Evolutionary conservation across 2,113 vertebrate genomes (phyloP), one percentile per base, ranked within the genome.

Genomic region (Hippocampus comes): DNA sequence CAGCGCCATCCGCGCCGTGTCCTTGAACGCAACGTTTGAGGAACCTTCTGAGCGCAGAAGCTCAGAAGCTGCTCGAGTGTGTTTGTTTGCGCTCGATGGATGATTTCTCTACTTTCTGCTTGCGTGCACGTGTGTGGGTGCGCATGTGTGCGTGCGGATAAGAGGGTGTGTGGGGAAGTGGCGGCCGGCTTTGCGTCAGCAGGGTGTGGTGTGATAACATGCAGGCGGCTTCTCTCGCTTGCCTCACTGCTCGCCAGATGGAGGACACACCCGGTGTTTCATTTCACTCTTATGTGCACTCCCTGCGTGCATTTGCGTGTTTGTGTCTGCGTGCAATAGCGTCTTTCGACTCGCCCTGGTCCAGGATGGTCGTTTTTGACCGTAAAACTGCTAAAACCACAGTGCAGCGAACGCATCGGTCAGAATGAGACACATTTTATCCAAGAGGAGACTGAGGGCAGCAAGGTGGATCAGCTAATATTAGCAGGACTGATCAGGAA

Each of bases 181-280:
- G 82, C 20, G 73, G 75, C 68, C 64, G 63, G 10, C 55, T 80
- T 78, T 86, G 78, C 88, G 84, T 88, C 88, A 89, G 5, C 78
- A 78, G 88, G 89, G 88, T 84, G 89, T 87, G 86, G 88, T 85
- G 72, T 83, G 87, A 90, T 90, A 89, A 84, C 84, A 84, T 70
- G 72, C 46, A 70, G 73, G 74, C 81, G 63, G 79, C 74, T 71
- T 46, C 49, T 41, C 59, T 70, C 49, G 70, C 71, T 71, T 46
- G 49, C 30, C 63, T 71, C 53, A 70, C 71, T 70, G 51, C 42
- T 72, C 71, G 78, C 79, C 81, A 86, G 78, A 88, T 87, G 81
- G 84, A 82, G 64, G 89, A 84, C 86, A 84, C 89, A 82, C 87
- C 87, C 86, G 77, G 81, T 68, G 66, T 57, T 60, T 41, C 70